Conservation (phyloP, 1,140 invertebrate genomes). For the Papilio glaucus region DNA sequence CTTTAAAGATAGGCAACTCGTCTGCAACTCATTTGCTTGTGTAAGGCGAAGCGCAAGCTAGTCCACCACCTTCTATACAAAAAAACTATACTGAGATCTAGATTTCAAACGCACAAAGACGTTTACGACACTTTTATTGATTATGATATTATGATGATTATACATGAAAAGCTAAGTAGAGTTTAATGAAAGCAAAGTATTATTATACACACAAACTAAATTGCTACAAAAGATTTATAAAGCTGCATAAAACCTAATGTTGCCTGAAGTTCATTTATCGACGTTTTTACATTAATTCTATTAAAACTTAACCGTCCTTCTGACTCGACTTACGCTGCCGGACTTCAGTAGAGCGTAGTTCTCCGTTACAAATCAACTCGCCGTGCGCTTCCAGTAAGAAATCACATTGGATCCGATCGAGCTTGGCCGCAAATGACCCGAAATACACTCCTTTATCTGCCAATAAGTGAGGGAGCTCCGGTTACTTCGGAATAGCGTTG, state of each 20-base stretch:
- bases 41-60: too few species aligned
- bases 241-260: neutral
- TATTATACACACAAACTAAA: neutral
- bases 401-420: constrained; percentile 69
- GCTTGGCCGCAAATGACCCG: constrained; percentile 73
- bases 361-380: constrained; percentile 57
- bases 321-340: constrained; percentile 28
- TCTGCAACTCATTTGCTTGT: too few species aligned
- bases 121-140: too few species aligned
- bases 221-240: neutral
- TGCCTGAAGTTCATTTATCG: neutral
- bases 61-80: too few species aligned
- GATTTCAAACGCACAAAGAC: too few species aligned
- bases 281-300: constrained; percentile 18
- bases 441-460: constrained; percentile 77
- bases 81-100: too few species aligned
- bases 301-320: constrained; percentile 45
- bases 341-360: constrained; percentile 46
- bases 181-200: neutral
- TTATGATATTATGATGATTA: too few species aligned
- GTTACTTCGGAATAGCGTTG: constrained; percentile 51
- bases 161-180: too few species aligned
- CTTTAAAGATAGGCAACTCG: too few species aligned
- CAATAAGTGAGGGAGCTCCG: constrained; percentile 71
- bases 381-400: constrained; percentile 66